Evolutionary conservation across 2,113 vertebrate genomes (phyloP), one percentile per base, ranked within the genome.

Genomic region (Nyctereutes procyonoides): DNA sequence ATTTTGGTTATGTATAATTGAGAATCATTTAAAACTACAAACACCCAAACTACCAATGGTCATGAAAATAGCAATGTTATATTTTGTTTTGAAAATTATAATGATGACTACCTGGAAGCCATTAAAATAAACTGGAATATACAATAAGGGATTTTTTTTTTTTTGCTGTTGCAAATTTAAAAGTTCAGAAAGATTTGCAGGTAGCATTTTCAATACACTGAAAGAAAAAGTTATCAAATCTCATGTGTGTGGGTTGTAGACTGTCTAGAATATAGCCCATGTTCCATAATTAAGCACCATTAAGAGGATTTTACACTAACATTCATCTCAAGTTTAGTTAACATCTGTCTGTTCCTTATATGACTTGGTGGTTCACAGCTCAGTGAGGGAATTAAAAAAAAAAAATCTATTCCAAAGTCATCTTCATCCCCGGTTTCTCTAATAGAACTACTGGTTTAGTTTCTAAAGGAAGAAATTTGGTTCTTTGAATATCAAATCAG

Each of bases 11-110:
- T 0, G 55, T 74, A n/a, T 62, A 80, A 55, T 32, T 84, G 16
- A 91, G 56, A 85, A 53, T 53, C 6, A 77, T 35, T 90, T 88
- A 10, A 88, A 88, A 88, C 88, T 95, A 71, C 17, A 91, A 81
- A 88, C 2, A 51, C 8, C 17, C 32, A 92, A 67, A 88, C 87
- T 82, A 83, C 69, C 22, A 19, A 22, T n/a, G 2, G 0, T 84
- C 7, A 56, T 60, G 63, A 17, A 92, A 93, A 48, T 9, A 43
- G 6, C 24, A 67, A 48, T n/a, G 1, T 17, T 90, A 35, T 62
- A 43, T 83, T 96, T 90, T n/a, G 26, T 58, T 93, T 77, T 38
- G 0, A 81, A 89, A 87, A 13, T 92, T 85, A 55, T 28, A 48
- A 73, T 48, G 67, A 92, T 80, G n/a, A 35, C 19, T 69, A 81